phyloP scores from a whole-genome alignment of 35 echinoderm and acorn worm genomes.

The Diadema setosum region DNA sequence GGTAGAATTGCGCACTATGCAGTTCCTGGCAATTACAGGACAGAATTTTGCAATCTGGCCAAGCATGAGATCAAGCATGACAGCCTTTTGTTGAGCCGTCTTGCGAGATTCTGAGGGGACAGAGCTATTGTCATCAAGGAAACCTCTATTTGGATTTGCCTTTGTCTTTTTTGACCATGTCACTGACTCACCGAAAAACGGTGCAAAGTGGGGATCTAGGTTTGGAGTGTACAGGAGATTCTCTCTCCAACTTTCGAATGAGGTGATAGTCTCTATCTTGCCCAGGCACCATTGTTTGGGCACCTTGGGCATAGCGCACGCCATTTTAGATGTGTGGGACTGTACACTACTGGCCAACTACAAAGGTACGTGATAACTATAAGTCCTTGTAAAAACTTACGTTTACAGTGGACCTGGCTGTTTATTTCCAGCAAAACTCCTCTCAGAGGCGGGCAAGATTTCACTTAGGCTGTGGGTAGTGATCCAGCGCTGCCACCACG shows the following conservation, averaged over 20 bases:
- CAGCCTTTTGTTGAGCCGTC: conserved; percentile 22
- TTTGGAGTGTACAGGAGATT: conserved; percentile 35
- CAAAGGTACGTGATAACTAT: too few relatives aligned
- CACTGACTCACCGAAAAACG: neutral
- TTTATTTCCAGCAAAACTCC: too few relatives aligned
- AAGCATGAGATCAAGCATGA: conserved; percentile 29
- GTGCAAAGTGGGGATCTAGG: conserved; percentile 53
- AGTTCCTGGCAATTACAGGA: too few relatives aligned
- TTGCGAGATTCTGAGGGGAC: neutral
- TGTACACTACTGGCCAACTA: too few relatives aligned
- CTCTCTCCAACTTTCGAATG: conserved; percentile 20
- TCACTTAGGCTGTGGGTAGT: too few relatives aligned
- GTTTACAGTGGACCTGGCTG: too few relatives aligned
- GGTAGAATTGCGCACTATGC: too few relatives aligned
- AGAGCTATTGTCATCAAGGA: neutral
- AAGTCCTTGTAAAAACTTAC: too few relatives aligned
- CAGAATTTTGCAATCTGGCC: conserved; percentile 59
- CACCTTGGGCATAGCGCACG: too few relatives aligned
- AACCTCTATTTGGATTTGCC: neutral
- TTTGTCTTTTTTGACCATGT: conserved; percentile 51
- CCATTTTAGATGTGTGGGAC: too few relatives aligned
- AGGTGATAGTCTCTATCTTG: conserved; percentile 32
- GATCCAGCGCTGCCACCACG: too few relatives aligned
- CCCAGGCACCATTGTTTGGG: conserved; percentile 39
- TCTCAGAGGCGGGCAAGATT: too few relatives aligned